Evolutionary conservation across 1,140 invertebrate species (phyloP).

Genomic region (Phymastichus coffea): DNA sequence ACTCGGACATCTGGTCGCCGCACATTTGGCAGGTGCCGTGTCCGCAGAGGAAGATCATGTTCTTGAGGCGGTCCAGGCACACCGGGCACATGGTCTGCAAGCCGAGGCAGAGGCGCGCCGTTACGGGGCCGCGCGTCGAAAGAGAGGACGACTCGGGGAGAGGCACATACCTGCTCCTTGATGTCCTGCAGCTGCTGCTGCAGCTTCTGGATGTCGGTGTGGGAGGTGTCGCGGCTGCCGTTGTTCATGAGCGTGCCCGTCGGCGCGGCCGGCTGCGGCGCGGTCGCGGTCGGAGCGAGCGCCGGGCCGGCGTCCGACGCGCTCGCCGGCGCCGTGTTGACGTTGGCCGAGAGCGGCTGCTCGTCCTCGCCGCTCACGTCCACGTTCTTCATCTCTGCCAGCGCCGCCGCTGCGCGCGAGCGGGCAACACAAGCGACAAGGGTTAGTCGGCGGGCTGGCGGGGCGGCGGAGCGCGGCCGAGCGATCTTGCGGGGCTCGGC

Average conservation of each 20-base stretch:
- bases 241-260: constrained; percentile 74
- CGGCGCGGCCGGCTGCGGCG: constrained; percentile 28
- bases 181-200: constrained; percentile 96
- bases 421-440: too few relatives aligned
- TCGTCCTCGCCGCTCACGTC: constrained; percentile 1
- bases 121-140: background rate
- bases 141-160: too few relatives aligned
- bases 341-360: background rate
- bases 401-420: background rate
- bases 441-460: too few relatives aligned
- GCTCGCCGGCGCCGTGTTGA: background rate
- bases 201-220: constrained; percentile 86
- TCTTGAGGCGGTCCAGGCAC: constrained; percentile 94
- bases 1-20: constrained; percentile 94
- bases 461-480: too few relatives aligned
- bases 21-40: constrained; percentile 98
- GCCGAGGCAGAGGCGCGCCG: background rate
- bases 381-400: constrained; percentile 1
- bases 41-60: constrained; percentile 98
- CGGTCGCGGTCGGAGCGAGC: background rate
- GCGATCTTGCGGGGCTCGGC: too few relatives aligned
- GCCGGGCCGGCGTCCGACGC: background rate
- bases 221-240: constrained; percentile 71
- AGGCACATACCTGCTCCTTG: constrained; percentile 95
- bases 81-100: constrained; percentile 96